Evolutionary conservation across 2,113 vertebrate genomes (phyloP).

Genomic region (Sturnus vulgaris): DNA sequence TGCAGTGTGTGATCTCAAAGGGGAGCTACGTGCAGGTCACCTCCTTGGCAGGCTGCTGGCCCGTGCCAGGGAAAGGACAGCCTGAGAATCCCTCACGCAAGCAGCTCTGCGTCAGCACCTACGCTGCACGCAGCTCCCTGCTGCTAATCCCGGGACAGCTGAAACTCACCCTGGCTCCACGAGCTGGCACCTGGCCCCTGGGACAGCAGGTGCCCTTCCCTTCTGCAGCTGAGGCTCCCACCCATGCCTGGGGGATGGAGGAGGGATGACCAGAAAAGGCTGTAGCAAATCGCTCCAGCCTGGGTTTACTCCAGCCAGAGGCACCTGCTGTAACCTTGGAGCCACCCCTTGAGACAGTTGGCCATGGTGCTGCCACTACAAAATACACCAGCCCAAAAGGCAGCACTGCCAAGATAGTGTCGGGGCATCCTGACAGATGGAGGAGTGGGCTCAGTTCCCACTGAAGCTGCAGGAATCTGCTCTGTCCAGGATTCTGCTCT

Average conservation of each 20-base stretch:
- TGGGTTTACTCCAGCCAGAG: background rate
- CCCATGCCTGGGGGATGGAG: background rate
- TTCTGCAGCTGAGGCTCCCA: background rate
- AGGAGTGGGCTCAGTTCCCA: background rate
- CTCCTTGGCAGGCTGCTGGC: background rate
- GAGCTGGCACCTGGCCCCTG: background rate
- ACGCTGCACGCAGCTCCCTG: background rate
- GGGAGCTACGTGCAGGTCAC: background rate
- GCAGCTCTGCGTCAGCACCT: background rate
- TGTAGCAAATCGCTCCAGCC: background rate
- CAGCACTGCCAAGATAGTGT: background rate
- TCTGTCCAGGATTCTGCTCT: background rate
- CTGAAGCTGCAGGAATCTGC: background rate
- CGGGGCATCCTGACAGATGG: background rate
- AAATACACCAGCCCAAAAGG: background rate
- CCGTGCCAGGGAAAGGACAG: background rate
- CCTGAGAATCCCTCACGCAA: background rate
- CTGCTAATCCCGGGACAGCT: background rate
- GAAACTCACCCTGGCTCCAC: background rate
- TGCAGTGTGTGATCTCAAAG: background rate
- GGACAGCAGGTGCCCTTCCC: background rate
- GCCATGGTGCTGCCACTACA: background rate
- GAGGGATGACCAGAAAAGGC: constrained; percentile 26
- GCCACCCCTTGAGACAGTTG: accelerated
- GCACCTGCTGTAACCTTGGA: background rate